Base-by-base conservation (phyloP, 1,140 invertebrate species). In the Atta texana region DNA sequence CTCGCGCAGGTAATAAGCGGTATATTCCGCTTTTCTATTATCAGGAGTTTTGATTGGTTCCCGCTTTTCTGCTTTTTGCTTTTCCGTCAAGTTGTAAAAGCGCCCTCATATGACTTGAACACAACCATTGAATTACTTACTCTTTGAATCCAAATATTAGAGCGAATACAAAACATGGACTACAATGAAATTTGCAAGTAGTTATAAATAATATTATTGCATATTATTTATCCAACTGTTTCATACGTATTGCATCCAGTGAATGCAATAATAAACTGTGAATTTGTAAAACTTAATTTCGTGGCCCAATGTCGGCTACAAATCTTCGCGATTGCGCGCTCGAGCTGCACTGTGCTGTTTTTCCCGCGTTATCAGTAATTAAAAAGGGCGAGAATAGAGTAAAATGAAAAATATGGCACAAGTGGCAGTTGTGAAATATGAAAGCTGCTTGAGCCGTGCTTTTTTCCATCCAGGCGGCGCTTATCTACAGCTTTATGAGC, bases 401-500 rank as follows among this genome's bases (percentile, higher is more conserved):
- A 61, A 86, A 88, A 90, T 88, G 86, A 90, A 90, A 90, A 87
- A 89, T 85, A 89, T 74, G 78, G 59, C 28, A 53, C 53, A 31
- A 71, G 31, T 66, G 75, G 71, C 68, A 28, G 59, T 53, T 51
- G 86, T 86, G 89, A 90, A 90, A 91, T 90, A 91, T 90, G 89
- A 88, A 91, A 81, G 87, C 59, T 86, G 89, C 82, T 91, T 88
- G 88, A 90, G 89, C 82, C 87, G 77, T 63, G 74, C 64, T 82
- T 75, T 90, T 88, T 90, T 85, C 72, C 86, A 80, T 72, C 59
- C 82, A 12, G 31, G 49, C 72, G 16, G 85, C 87, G 89, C 82
- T 90, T 90, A 90, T 90, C 89, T 85, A 59, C 61, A 77, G 86
- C 63, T 90, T 90, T 90, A 88, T 81, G 89, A 87, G 87, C 89